Base-by-base conservation (phyloP, 2,113 vertebrate genomes). In the Tricholaema leucomelas region DNA sequence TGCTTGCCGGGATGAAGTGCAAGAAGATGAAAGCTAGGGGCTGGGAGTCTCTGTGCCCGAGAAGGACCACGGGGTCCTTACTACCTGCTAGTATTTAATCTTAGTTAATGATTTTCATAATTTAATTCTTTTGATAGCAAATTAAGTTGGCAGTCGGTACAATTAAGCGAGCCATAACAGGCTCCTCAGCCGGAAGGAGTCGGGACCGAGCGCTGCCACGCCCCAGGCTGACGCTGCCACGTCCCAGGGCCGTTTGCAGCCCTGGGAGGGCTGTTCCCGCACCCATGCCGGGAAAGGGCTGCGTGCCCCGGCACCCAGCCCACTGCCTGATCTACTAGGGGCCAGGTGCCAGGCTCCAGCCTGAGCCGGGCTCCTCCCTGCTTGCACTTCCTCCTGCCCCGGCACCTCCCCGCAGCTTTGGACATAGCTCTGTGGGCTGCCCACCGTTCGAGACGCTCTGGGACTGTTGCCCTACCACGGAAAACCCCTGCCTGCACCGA, bases 131-230 rank as follows among this genome's bases (percentile, higher is more conserved):
- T 10, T 28, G 15, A 21, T 20, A 18, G 15, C 2, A 42, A 59
- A 58, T 24, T 20, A 38, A 64, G 15, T 15, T 76, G 15, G 3
- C 11, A 3, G 6, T 6, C 25, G 12, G 46, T 13, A 52, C 31
- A 33, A 54, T 5, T 24, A 42, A 79, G 28, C 2, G 23, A 67
- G 31, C 54, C 3, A 1, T 30, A 27, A 16, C 8, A 15, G 25
- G 25, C 19, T 27, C 12, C 35, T 11, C 58, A 16, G 66, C 71
- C 21, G 12, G n/a, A 28, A 30, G 24, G 20, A 24, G 15, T 0
- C 2, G 30, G n/a, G 44, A 12, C 25, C 0, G 2, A 40, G 20
- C 1, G 1, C 28, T 36, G 35, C 50, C 46, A 8, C 36, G 23
- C 16, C 42, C 48, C 9, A 5, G 15, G 28, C 31, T 21, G 60